Evolutionary conservation across 2,888 invertebrate genomes (phyloP).

Genomic region (Bugula neritina): DNA sequence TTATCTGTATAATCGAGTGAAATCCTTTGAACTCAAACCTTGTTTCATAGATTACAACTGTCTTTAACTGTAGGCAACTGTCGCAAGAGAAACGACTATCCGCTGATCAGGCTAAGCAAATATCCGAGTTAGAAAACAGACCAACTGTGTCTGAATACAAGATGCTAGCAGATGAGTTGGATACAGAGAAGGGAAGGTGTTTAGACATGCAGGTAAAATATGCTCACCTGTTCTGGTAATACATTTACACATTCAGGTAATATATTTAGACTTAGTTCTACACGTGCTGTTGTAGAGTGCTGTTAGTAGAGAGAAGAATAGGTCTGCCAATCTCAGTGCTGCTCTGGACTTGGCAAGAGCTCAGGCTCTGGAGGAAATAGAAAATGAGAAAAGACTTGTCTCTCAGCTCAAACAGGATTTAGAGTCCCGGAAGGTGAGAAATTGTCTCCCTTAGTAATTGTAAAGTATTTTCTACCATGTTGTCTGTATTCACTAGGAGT

Average conservation of each 20-base stretch:
- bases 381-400: background rate
- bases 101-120: background rate
- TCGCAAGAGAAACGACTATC: background rate
- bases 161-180: background rate
- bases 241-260: no score
- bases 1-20: no score
- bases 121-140: background rate
- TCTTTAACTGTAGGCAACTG: background rate
- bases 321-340: conserved; percentile 22
- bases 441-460: background rate
- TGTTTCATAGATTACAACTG: no score
- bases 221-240: no score
- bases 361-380: conserved; percentile 17
- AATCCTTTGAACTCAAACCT: no score
- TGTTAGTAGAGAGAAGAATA: background rate
- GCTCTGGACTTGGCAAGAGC: conserved; percentile 8
- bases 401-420: background rate
- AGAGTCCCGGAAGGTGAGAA: background rate
- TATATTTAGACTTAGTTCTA: no score
- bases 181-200: conserved; percentile 1
- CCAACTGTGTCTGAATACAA: conserved; percentile 2
- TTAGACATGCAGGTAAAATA: conserved; percentile 12
- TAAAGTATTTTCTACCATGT: no score
- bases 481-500: no score
- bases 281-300: conserved; percentile 14